These are phyloP conservation scores for Pontoporia blainvillei DNA, from an alignment of 2,113 vertebrate species.

Conservation along the genomic window DNA sequence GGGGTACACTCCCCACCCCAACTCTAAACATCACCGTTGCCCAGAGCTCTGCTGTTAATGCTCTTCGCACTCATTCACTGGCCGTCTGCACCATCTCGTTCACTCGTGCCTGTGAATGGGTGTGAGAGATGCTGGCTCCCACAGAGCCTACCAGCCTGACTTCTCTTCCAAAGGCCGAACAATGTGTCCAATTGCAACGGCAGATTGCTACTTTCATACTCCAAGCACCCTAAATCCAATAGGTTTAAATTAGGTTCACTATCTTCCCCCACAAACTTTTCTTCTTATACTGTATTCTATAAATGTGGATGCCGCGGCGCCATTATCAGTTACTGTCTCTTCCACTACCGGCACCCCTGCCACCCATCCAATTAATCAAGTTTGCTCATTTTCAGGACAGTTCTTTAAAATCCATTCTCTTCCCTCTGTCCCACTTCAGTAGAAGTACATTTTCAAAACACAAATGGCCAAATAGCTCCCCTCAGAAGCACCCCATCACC, in stretches of 20 bases:
- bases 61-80: not conserved
- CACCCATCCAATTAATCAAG: not conserved
- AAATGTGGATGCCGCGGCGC: not conserved
- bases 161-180: not conserved
- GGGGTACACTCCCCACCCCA: not conserved
- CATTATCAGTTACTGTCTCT: not conserved
- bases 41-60: not conserved
- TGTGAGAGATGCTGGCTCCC: not conserved
- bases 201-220: not conserved
- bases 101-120: not conserved
- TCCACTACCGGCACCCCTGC: too few relatives aligned
- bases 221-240: not conserved
- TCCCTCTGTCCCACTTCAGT: not conserved
- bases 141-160: not conserved
- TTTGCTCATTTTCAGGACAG: not conserved
- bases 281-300: not conserved
- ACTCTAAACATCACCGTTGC: not conserved
- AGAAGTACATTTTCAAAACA: not conserved
- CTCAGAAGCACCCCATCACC: not conserved
- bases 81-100: not conserved
- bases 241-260: not conserved
- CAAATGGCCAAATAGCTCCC: not conserved
- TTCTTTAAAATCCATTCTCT: not conserved
- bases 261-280: not conserved
- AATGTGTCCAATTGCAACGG: not conserved